phyloP scores from a whole-genome alignment of 1,140 invertebrate genomes.

The Leptinotarsa lineolata region DNA sequence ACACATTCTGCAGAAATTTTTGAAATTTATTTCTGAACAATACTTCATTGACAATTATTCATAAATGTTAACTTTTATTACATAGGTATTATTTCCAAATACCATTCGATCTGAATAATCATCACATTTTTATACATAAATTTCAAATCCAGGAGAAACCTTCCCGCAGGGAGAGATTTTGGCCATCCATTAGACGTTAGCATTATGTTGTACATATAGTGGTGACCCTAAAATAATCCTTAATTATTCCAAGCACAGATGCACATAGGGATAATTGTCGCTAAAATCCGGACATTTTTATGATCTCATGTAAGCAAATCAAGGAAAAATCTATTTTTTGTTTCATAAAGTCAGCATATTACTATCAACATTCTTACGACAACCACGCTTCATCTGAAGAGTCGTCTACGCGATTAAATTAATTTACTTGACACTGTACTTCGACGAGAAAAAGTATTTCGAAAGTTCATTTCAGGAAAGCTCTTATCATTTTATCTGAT shows the following conservation, averaged over 20 bases:
- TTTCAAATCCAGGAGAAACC: background rate
- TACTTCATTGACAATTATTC: too few relatives aligned
- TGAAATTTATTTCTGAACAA: too few relatives aligned
- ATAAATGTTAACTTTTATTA: background rate
- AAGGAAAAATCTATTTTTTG: background rate
- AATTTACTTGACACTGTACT: background rate
- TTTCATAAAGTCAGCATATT: too few relatives aligned
- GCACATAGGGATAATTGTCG: background rate
- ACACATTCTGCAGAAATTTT: too few relatives aligned
- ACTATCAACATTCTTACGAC: too few relatives aligned
- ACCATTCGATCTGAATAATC: conserved; percentile 7
- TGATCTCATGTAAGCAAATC: background rate
- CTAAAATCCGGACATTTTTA: background rate
- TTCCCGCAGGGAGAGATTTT: background rate
- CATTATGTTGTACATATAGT: conserved; percentile 16
- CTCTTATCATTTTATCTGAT: background rate
- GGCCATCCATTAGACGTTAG: conserved; percentile 21
- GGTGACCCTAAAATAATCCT: conserved; percentile 12
- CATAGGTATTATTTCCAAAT: conserved; percentile 5
- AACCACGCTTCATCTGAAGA: too few relatives aligned
- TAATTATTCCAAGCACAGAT: background rate
- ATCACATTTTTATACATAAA: background rate
- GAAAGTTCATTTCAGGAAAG: background rate
- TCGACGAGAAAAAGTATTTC: background rate
- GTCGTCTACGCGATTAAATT: too few relatives aligned